Percentiles rank a stretch among this genome's conserved stretches.
Evolutionary conservation across 2,797 vertebrate species (phyloP).

Genomic region (Gallinago nigripennis): DNA sequence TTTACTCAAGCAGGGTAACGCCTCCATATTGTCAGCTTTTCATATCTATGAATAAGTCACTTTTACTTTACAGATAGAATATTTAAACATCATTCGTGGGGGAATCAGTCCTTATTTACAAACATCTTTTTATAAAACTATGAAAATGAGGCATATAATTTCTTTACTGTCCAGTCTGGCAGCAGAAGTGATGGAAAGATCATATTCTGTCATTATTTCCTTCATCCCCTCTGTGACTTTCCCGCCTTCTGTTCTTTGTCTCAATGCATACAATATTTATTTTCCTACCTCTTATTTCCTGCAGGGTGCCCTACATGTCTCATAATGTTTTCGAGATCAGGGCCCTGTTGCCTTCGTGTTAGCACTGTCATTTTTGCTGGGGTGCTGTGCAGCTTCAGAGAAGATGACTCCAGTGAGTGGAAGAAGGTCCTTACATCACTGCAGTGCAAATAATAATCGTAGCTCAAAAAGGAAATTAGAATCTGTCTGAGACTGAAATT

Average conservation of each 20-base stretch:
- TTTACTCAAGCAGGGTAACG: neutral
- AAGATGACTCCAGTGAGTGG: neutral
- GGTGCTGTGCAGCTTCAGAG: neutral
- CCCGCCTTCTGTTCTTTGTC: neutral
- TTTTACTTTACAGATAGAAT: neutral
- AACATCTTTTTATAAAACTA: neutral
- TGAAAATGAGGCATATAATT: neutral
- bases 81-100: neutral
- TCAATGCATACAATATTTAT: neutral
- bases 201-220: neutral
- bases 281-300: neutral
- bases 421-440: neutral
- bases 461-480: slow-evolving; percentile 2
- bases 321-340: neutral
- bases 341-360: neutral
- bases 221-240: neutral
- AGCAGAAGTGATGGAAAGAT: neutral
- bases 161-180: neutral
- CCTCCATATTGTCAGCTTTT: neutral
- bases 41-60: neutral
- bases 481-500: neutral
- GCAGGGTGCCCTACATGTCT: neutral
- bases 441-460: neutral
- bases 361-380: neutral
- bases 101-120: neutral